Percentiles rank a stretch among this genome's conserved stretches.
Evolutionary conservation across 2,888 invertebrate genomes (phyloP).

Genomic region (Timema cristinae): DNA sequence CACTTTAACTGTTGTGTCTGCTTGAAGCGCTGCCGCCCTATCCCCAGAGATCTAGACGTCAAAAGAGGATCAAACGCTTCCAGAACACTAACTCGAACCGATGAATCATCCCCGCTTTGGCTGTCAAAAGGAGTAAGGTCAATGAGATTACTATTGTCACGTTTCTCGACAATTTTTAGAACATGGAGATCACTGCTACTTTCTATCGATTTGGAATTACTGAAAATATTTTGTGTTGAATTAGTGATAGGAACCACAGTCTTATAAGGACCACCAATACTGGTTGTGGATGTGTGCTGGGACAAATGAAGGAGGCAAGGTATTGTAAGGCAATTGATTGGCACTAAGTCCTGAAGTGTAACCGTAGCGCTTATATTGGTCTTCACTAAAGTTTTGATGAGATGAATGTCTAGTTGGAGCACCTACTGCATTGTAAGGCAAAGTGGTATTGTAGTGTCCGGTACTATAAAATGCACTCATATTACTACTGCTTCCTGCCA

Average conservation of each 20-base stretch:
- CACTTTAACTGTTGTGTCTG: not conserved
- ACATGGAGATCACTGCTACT: conserved; percentile 38
- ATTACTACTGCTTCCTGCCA: not conserved
- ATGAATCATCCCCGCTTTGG: conserved; percentile 12
- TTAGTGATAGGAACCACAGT: conserved; percentile 2
- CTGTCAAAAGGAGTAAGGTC: conserved; percentile 50
- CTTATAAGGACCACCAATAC: not conserved
- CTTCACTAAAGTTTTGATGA: too few species aligned
- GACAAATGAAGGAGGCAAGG: not conserved
- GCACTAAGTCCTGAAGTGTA: too few species aligned
- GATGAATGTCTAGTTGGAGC: not conserved
- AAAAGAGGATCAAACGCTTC: conserved; percentile 86
- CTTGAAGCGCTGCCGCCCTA: not conserved
- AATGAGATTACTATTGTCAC: conserved; percentile 54
- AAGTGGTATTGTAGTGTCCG: not conserved
- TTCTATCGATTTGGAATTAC: not conserved
- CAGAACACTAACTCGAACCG: conserved; percentile 61
- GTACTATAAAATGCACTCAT: not conserved
- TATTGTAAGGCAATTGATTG: not conserved
- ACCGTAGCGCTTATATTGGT: too few species aligned
- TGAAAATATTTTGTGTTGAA: not conserved
- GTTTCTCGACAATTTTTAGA: conserved; percentile 47
- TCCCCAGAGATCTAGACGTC: conserved; percentile 30
- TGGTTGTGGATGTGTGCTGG: not conserved
- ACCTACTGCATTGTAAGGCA: not conserved